Base-by-base conservation (phyloP, 1,140 invertebrate genomes). In the Heliconius hermathena region DNA sequence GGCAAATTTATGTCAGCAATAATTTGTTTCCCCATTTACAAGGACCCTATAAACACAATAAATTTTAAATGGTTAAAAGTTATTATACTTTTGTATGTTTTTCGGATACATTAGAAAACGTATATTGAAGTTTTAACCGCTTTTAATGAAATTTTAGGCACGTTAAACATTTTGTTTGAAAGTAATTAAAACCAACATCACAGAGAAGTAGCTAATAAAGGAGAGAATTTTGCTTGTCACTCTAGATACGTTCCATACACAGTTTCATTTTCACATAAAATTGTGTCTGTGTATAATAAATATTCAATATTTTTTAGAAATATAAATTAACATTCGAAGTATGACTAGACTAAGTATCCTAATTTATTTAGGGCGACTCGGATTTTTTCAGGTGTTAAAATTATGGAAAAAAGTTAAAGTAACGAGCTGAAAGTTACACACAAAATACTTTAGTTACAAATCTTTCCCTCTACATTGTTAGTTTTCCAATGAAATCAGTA, bases 151-250 rank as follows among this genome's bases (percentile, higher is more conserved):
- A 79, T 79, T 79, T 73, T 46, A 57, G 46, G 49, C 49, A 80
- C 78, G 78, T 80, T 77, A 80, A 82, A 82, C 76, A 82, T 80
- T 82, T 76, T 82, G 81, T 79, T 82, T 75, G 71, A 71, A 80
- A 77, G 81, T 78, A 77, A 79, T 79, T 82, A 80, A 75, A 79
- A 80, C 52, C 77, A 76, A 83, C 80, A 83, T 71, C 71, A 79
- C 72, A 72, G 20, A 78, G 38, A 73, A 38, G 71, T 46, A 73
- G 77, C 46, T 73, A 76, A 77, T 75, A 74, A 79, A 66, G 29
- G 70, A 74, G 73, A 41, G 71, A 72, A 72, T 72, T 72, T 41
- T 18, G 33, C 71, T n/a, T 72, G 71, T 72, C 71, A 72, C 36
- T 72, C 36, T 72, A 22, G 36, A 72, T 72, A 72, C 36, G 20